Conservation (phyloP, 1,140 invertebrate genomes). For the Ceratina japonica region DNA sequence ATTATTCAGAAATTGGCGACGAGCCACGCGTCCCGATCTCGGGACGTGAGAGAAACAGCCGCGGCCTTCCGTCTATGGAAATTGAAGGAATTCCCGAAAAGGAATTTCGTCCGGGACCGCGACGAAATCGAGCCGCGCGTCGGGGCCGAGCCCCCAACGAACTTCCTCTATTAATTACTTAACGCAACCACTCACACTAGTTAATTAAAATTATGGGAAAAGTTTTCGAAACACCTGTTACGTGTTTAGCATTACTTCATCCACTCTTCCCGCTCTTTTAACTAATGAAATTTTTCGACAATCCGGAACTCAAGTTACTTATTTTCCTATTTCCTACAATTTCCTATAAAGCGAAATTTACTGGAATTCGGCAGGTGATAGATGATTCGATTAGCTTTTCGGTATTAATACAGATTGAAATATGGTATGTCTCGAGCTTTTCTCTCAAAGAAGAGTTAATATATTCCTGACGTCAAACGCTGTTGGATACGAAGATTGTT, state of each 20-base stretch:
- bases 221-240: slow-evolving; percentile 56
- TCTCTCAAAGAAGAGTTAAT: too few species aligned
- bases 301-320: too few species aligned
- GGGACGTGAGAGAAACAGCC: not conserved
- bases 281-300: slow-evolving; percentile 18
- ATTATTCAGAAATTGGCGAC: slow-evolving; percentile 49
- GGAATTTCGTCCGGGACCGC: not conserved
- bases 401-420: too few species aligned
- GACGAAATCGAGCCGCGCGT: slow-evolving; percentile 45
- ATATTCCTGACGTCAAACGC: too few species aligned
- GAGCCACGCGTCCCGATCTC: slow-evolving; percentile 10
- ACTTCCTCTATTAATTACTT: slow-evolving; percentile 59
- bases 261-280: not conserved
- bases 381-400: too few species aligned
- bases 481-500: too few species aligned
- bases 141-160: not conserved
- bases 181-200: slow-evolving; percentile 28
- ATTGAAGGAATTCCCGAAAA: slow-evolving; percentile 17
- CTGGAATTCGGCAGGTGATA: too few species aligned
- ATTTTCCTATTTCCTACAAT: too few species aligned
- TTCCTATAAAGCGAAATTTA: too few species aligned
- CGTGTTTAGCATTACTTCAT: slow-evolving; percentile 57
- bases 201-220: slow-evolving; percentile 60
- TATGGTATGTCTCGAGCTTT: too few species aligned
- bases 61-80: not conserved